Evolutionary conservation across 2,888 invertebrate species (phyloP), one percentile per base, ranked within the genome.

Genomic region (Sturmia bella): DNA sequence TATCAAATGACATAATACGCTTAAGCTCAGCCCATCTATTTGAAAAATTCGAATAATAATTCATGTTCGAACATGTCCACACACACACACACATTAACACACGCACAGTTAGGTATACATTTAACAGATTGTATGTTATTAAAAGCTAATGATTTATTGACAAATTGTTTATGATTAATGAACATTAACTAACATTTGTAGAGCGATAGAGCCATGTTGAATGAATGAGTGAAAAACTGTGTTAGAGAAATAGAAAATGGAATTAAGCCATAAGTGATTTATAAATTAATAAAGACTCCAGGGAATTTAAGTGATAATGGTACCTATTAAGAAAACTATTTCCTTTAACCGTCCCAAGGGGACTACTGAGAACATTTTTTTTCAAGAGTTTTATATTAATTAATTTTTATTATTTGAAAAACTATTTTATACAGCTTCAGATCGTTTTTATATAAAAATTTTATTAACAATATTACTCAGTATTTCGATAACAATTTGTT

Each of bases 161-260:
- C 74, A 77, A 74, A 82, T 82, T 82, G 39, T 48, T 74, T 54
- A 43, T 82, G 77, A 82, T 82, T 77, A 69, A 82, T 82, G 32
- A 21, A 37, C 41, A 52, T 66, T 43, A n/a, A 45, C 45, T 19
- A n/a, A n/a, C 45, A 69, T 61, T 50, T 54, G 21, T 43, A 45
- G 32, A 52, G 7, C 52, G 50, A 75, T 66, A 63, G 4, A 45
- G 11, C 27, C 6, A 32, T 12, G 11, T 56, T 39, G 45, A 21
- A 21, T 41, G 19, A 52, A 50, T 39, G 17, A 59, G 27, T 21
- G 21, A 48, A 66, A n/a, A 64, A 39, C 5, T 0, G 45, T 5
- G 15, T 39, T 17, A 27, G 27, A 50, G 17, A 63, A 37, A 32
- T 17, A 27, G 27, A 50, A 24, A 63, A 37, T 2, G 19, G 37